Base-by-base conservation (phyloP, 2,888 invertebrate genomes). In the Acleris cristana region DNA sequence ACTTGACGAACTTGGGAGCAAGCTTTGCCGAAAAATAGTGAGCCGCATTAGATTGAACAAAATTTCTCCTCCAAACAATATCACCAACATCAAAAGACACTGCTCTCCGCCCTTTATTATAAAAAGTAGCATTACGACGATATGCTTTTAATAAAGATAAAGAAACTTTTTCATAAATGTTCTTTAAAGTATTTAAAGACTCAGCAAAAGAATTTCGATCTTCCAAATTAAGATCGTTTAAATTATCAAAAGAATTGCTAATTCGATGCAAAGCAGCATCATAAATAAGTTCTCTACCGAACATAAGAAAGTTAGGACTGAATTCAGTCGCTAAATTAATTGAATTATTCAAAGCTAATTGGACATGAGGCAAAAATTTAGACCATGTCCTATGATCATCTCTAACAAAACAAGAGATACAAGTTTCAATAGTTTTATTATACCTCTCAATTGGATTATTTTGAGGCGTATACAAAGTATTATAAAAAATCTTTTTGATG, bases 231-330 rank as follows among this genome's bases (percentile, higher is more conserved):
- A 58, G 18, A 16, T 57, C 57, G 45, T 54, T 48, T 21, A 55
- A 19, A 53, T 21, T 55, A 19, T 54, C 30, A 21, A 52, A 7
- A 26, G 56, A 26, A 12, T 56, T 14, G 23, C 45, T 23, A 26
- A 64, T 34, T 8, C 55, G 45, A 51, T 64, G 64, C 14, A 57
- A 44, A 10, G 51, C 45, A 12, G 49, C 64, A 45, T 65, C 64
- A 6, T 53, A 30, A 45, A 65, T 65, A 14, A 52, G 19, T 30
- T 58, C 64, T 21, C 58, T 44, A 53, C 64, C 64, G 21, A 65
- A 65, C 64, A 65, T 65, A 5, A 65, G 23, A 54, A 65, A 57
- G 45, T 64, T 57, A 44, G 64, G 64, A 19, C 56, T 64, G 51
- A 14, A 52, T 16, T 56, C 64, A 7, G 57, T 57, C 2, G 49